Base-by-base conservation (phyloP, 2,888 invertebrate genomes). In the Caenorhabditis sp. region DNA sequence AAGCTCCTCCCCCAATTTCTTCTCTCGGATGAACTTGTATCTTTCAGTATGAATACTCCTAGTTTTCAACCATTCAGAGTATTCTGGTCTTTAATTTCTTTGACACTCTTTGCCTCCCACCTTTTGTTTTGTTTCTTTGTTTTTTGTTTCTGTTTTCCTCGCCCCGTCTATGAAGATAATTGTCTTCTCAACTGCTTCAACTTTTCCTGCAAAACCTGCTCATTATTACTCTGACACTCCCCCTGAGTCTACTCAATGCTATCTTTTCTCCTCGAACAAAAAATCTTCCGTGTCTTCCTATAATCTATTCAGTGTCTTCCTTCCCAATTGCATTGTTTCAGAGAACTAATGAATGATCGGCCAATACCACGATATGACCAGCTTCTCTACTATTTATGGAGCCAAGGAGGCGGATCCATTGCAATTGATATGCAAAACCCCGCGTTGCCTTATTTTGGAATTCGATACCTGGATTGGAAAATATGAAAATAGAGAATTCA, bases 381-480 rank as follows among this genome's bases (percentile, higher is more conserved):
- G 8, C 28, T 12, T 38, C 10, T 38, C 61, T 61, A 61, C 73
- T 51, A 61, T 73, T 61, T 49, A 61, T 49, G 49, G 49, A 47
- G 59, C 26, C 3, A 2, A 41, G n/a, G 41, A 24, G 54, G 19
- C 10, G 38, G 61, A 51, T 68, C 44, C 56, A 70, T 70, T 58
- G 58, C 64, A 64, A 66, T 75, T 75, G 75, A 66, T 66, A 75
- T 75, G 66, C 75, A 75, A 75, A 75, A 22, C 66, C 51, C 12
- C 19, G 66, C 47, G 44, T 24, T n/a, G 64, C 51, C 51, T 41
- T 44, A 54, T 54, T 73, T 74, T 74, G 75, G 75, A 75, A 75
- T 75, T 66, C 47, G 75, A 75, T 75, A 75, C 75, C 75, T 58
- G 56, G 38, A 38, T 22, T 47, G 26, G 51, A 41, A 68, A 68